Evolutionary conservation across 1,140 invertebrate genomes (phyloP), one percentile per base, ranked within the genome.

Genomic region (Conus ventricosus): DNA sequence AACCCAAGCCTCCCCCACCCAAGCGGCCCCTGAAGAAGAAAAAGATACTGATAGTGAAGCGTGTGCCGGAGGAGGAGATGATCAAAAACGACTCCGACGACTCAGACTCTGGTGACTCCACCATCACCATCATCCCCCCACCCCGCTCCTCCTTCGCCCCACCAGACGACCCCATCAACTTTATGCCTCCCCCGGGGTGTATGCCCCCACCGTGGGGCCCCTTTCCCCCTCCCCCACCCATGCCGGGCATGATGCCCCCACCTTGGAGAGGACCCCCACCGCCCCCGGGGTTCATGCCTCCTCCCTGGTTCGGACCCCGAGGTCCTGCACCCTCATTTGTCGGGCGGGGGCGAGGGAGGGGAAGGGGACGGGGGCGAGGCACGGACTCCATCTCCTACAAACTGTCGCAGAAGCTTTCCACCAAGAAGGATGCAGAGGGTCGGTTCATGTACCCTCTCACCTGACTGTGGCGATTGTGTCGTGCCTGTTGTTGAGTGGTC

Each of bases 101-200:
- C n/a, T 76, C 84, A 53, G 84, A 87, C 54, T 87, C 85, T 20
- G 85, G 63, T 5, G 85, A 87, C 75, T 87, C 85, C 71, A 57
- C 85, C 20, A 20, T 78, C 71, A 87, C 85, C 71, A 76, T 87
- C 39, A 86, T 87, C 75, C 85, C 85, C 5, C 85, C 85, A 7
- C 85, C 85, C 23, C 39, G 75, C 23, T 87, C 85, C 11, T 87
- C 85, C n/a, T 87, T 87, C 75, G 85, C 85, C 54, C 85, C 85
- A 17, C 85, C 85, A 2, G 85, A 87, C 54, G 85, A 87, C 71
- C 85, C 85, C 27, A 71, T 71, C 71, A 75, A 67, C 51, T 85
- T 85, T 27, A 67, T 85, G 84, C 60, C 60, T 60, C 75, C 75
- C 13, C 67, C 75, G 2, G 82, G 82, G 17, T 67, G n/a, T 25